Conservation (phyloP, 1,140 invertebrate genomes). For the Sycophila sp. region DNA sequence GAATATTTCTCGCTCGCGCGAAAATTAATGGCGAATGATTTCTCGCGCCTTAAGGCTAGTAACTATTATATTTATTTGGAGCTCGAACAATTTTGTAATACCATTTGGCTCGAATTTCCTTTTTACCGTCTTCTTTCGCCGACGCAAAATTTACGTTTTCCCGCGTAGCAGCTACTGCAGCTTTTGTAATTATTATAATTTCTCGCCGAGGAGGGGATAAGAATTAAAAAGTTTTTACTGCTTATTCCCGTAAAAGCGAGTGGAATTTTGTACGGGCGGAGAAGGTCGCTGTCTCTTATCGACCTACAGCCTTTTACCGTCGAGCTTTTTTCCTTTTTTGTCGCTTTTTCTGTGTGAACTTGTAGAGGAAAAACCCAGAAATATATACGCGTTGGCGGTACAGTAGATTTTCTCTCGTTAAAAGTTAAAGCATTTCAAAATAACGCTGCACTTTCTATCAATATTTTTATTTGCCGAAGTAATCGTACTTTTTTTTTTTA, state of each 20-base stretch:
- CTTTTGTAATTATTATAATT: background rate
- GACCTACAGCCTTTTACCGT: constrained; percentile 17
- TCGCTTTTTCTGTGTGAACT: background rate
- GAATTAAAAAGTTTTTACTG: constrained; percentile 17
- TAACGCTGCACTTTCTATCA: background rate
- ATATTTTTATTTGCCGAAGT: too few relatives aligned
- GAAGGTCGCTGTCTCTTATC: constrained; percentile 13
- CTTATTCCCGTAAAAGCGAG: background rate
- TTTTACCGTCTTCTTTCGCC: too few relatives aligned
- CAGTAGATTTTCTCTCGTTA: background rate
- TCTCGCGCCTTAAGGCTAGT: too few relatives aligned
- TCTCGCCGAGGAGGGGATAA: background rate
- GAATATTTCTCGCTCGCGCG: too few relatives aligned
- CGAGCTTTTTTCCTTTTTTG: background rate
- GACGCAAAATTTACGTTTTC: too few relatives aligned
- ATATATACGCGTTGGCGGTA: background rate
- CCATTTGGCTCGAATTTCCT: too few relatives aligned
- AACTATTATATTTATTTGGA: too few relatives aligned
- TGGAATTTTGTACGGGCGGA: constrained; percentile 4
- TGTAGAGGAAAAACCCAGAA: constrained; percentile 1
- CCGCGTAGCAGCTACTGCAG: too few relatives aligned
- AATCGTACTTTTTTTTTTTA: too few relatives aligned
- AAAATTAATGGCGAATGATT: too few relatives aligned
- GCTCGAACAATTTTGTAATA: too few relatives aligned
- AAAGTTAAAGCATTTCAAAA: background rate